Percentiles rank a stretch among this genome's conserved stretches.
Evolutionary conservation across 1,140 invertebrate species (phyloP).

Genomic region (Dendrolimus kikuchii): DNA sequence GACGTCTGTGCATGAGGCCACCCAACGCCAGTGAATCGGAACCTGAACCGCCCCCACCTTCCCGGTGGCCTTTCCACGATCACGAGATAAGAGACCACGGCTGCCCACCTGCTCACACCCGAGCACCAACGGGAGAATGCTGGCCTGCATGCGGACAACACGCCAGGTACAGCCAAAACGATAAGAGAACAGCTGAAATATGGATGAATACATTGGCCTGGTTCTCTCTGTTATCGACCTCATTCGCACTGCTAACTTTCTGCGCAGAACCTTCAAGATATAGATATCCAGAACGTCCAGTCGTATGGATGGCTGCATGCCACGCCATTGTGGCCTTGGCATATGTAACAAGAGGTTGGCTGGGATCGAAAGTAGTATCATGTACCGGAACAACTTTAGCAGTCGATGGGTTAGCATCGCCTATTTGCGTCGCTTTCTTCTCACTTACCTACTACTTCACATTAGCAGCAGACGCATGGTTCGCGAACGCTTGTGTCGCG

Average conservation of each 20-base stretch:
- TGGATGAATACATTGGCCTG: conserved; percentile 90
- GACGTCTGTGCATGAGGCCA: conserved; percentile 73
- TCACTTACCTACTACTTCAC: conserved; percentile 89
- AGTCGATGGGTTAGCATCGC: conserved; percentile 82
- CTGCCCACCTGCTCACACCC: conserved; percentile 52
- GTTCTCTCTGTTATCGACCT: conserved; percentile 87
- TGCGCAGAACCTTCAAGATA: conserved; percentile 88
- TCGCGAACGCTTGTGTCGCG: conserved; percentile 85
- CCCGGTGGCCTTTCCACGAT: conserved; percentile 50
- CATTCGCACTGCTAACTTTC: conserved; percentile 91
- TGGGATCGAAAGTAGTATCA: conserved; percentile 76
- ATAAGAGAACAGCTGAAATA: conserved; percentile 83
- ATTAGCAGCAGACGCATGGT: conserved; percentile 85
- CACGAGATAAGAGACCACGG: conserved; percentile 43
- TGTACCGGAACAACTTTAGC: conserved; percentile 74
- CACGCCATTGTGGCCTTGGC: conserved; percentile 84
- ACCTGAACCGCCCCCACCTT: conserved; percentile 43
- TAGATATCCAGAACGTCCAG: conserved; percentile 87
- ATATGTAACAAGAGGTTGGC: conserved; percentile 79
- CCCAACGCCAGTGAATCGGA: conserved; percentile 54
- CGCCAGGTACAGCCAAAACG: conserved; percentile 80
- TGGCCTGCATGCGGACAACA: conserved; percentile 79
- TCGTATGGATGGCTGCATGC: conserved; percentile 90
- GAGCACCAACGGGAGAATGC: conserved; percentile 63
- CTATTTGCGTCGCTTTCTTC: conserved; percentile 89